These are phyloP conservation scores for Ferrisia virgata DNA, from an alignment of 2,888 invertebrate species.

Conservation along the genomic window DNA sequence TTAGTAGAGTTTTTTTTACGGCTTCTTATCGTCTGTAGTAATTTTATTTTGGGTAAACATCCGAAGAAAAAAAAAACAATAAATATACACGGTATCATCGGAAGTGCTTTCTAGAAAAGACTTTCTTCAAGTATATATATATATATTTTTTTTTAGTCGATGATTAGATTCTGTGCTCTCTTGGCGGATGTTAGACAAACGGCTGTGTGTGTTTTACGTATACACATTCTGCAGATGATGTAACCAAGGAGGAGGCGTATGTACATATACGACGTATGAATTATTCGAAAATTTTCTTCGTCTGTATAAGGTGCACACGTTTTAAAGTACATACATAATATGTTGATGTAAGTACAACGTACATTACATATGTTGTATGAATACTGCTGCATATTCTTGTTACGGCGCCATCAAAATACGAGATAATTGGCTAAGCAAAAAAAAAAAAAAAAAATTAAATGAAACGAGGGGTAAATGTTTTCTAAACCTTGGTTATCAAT, in stretches of 20 bases:
- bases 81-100: not conserved
- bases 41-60: not conserved
- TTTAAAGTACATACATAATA: not conserved
- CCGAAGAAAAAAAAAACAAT: not conserved
- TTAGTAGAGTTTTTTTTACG: not conserved
- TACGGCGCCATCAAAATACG: not conserved
- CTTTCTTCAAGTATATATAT: not conserved
- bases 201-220: not conserved
- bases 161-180: not conserved
- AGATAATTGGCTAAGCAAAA: not conserved
- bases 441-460: too few relatives aligned
- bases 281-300: not conserved
- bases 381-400: too few relatives aligned
- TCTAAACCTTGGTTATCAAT: not conserved
- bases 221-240: not conserved
- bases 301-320: not conserved
- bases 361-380: too few relatives aligned
- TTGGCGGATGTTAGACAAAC: not conserved
- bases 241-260: not conserved
- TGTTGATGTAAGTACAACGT: too few relatives aligned
- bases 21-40: conserved; percentile 4
- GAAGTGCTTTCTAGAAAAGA: not conserved
- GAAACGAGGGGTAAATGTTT: not conserved
- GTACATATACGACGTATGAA: not conserved
- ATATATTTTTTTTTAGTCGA: not conserved